These are phyloP conservation scores for Macquaria ambigua DNA, from an alignment of 2,113 vertebrate species.

Conservation along the genomic window DNA sequence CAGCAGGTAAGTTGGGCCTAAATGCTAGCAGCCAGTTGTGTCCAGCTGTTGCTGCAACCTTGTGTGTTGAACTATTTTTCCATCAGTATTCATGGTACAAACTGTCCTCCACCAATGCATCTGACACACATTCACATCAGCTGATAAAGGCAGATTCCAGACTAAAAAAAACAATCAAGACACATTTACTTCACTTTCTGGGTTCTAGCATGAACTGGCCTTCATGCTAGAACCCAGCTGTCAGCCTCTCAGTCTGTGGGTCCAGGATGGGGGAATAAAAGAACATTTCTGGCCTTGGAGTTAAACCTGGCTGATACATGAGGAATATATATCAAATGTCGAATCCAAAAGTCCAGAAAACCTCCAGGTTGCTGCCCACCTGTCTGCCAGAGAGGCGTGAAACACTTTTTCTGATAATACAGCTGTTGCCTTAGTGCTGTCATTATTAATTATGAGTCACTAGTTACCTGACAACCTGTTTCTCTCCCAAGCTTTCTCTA, in stretches of 20 bases:
- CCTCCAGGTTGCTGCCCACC: not conserved
- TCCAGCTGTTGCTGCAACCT: constrained; percentile 11
- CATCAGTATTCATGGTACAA: not conserved
- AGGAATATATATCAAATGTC: not conserved
- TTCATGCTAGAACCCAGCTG: not conserved
- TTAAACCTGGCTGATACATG: not conserved
- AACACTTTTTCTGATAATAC: not conserved
- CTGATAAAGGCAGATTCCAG: not conserved
- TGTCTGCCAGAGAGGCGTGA: constrained; percentile 14
- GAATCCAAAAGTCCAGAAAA: not conserved
- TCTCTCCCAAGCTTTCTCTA: constrained; percentile 5
- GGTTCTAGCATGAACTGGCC: not conserved
- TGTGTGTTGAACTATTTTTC: not conserved
- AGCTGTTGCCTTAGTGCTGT: constrained; percentile 12
- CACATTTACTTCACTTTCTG: not conserved
- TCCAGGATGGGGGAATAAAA: not conserved
- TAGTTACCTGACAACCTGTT: constrained; percentile 48
- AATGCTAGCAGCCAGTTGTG: not conserved
- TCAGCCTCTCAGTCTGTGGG: not conserved
- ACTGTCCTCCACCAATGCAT: constrained; percentile 9
- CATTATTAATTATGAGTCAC: not conserved
- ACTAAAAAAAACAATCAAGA: not conserved
- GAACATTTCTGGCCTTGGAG: not conserved
- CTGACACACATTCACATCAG: constrained; percentile 11
- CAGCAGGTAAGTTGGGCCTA: constrained; percentile 87